Evolutionary conservation across 2,113 vertebrate genomes (phyloP).

Genomic region (Amia ocellicauda): DNA sequence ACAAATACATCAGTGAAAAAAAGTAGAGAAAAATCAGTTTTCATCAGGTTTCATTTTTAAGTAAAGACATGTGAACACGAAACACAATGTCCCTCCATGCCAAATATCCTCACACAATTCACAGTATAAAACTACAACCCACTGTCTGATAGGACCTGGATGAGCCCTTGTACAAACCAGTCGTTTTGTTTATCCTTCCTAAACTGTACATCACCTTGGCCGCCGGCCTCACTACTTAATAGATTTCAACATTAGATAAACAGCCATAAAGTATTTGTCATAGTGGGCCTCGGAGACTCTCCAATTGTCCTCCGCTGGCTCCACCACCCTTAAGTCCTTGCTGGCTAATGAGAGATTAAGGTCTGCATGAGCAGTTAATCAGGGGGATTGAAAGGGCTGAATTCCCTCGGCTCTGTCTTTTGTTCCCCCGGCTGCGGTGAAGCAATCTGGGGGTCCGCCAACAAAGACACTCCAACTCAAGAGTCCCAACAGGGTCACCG

Average conservation of each 20-base stretch:
- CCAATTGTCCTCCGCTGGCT: slow-evolving; percentile 14
- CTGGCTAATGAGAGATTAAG: slow-evolving; percentile 32
- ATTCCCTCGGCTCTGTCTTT: slow-evolving; percentile 6
- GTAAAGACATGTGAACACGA: too few species aligned
- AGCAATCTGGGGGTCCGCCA: not conserved
- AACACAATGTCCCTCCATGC: too few species aligned
- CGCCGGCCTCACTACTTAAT: too few species aligned
- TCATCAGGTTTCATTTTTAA: too few species aligned
- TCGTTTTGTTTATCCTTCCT: too few species aligned
- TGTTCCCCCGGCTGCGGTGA: not conserved
- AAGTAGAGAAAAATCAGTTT: too few species aligned
- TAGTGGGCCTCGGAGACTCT: slow-evolving; percentile 14
- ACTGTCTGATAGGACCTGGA: too few species aligned
- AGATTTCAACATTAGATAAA: not conserved
- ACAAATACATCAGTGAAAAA: too few species aligned
- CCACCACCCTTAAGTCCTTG: slow-evolving; percentile 24
- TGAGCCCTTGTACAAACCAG: too few species aligned
- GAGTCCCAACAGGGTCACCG: slow-evolving; percentile 14
- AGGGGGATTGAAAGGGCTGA: slow-evolving; percentile 14
- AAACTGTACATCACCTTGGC: too few species aligned
- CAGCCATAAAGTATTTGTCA: not conserved
- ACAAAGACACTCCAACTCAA: slow-evolving; percentile 12
- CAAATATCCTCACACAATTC: too few species aligned
- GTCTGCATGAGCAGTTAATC: slow-evolving; percentile 16
- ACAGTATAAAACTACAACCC: too few species aligned